Base-by-base conservation (phyloP, 2,888 invertebrate genomes). In the Conus canariensis region DNA sequence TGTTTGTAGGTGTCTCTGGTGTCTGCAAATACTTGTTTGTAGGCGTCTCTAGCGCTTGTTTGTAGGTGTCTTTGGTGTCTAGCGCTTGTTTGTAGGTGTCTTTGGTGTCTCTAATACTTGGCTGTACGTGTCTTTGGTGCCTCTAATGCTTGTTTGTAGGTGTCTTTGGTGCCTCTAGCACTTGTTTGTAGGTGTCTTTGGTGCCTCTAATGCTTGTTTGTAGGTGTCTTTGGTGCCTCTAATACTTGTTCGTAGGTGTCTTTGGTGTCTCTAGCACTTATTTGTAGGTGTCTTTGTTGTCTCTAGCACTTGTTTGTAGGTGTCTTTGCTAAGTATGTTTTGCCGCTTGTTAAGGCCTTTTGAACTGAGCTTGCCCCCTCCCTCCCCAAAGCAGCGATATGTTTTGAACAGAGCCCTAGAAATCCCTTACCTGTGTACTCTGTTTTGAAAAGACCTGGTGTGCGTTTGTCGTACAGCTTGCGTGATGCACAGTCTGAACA, bases 391-490 rank as follows among this genome's bases (percentile, higher is more conserved):
- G 60, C 77, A 80, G 45, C 9, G 60, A 30, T 91, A 91, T 19
- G 86, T 90, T 83, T 90, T 9, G 90, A 90, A 56, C 87, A 85
- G 0, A 91, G 64, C 14, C 77, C 90, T 10, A 91, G 82, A 30
- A 91, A 56, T 8, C 25, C 86, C 19, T n/a, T 74, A 2, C 91
- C 90, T n/a, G 16, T 25, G 22, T 59, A 85, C 64, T 91, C 90
- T 8, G 90, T 10, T 56, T 91, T 91, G 64, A 91, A 90, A 1
- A 91, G 77, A 10, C 90, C 90, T 7, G 90, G 90, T 30, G 87
- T 90, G 12, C 90, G 25, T 56, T 90, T 88, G 70, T 90, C 91
- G 16, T 22, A 70, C 0, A 3, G 8, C 7, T 7, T 22, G 56
- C 22, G 82, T 60, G 85, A 19, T 7, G 8, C 60, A 22, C 80